Base-by-base conservation (phyloP, 2,888 invertebrate genomes). In the Melieria crassipennis region DNA sequence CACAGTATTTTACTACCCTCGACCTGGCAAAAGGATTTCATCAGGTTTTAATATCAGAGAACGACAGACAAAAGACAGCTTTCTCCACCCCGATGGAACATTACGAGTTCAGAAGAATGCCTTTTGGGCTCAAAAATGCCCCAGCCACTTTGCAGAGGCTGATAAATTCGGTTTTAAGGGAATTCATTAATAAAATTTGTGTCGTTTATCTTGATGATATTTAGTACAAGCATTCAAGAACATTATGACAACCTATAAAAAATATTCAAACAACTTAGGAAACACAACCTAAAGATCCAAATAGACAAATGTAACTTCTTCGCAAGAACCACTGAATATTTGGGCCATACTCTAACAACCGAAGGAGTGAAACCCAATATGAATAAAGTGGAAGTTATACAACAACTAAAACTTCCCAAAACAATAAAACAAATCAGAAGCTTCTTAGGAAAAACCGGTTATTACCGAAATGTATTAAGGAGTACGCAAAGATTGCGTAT, bases 371-470 rank as follows among this genome's bases (percentile, higher is more conserved):
- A 73, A 69, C 79, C 81, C 11, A 75, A 80, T 63, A 77, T 78
- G 4, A 47, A 70, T 30, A 79, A 77, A 75, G 71, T 77, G 5
- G 46, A 72, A 52, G 64, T 65, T n/a, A 76, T 79, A 13, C 47
- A 68, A 61, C 77, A 78, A 9, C 73, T 75, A 11, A 75, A 73
- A 10, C 43, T 77, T 43, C 76, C 76, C 47, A 70, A 64, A 61
- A 76, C 63, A 4, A 30, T 52, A 43, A 77, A 75, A 64, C 61
- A 79, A 69, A 73, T 79, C 9, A 70, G 75, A 69, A 68, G 67
- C 1, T 76, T 78, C 60, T 58, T 77, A 45, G 73, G 76, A 7
- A n/a, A 75, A 3, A 65, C 75, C 10, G 76, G 77, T 3, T 78
- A 76, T 48, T 78, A 78, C 67, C 30, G 30, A 30, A 30, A 30